phyloP scores from a whole-genome alignment of 2,888 invertebrate species.

The Noctuana brunneofusca region DNA sequence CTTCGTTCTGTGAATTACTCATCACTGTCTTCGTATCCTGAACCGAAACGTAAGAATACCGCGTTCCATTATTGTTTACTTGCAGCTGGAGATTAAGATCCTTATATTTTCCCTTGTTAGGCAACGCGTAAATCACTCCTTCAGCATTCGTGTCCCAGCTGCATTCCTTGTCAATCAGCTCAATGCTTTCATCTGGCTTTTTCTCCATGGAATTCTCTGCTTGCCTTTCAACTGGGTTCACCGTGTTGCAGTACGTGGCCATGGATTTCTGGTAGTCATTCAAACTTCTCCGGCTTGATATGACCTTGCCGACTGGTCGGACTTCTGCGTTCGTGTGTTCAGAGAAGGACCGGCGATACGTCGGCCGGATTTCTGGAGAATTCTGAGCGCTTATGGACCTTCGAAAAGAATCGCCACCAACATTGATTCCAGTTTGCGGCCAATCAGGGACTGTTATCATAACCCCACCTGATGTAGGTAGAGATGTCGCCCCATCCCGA shows the following conservation, averaged over 20 bases:
- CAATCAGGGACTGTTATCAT: slow-evolving; percentile 86
- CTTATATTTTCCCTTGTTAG: slow-evolving; percentile 79
- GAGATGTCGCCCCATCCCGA: slow-evolving; percentile 69
- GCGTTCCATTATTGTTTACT: slow-evolving; percentile 76
- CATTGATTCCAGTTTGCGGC: slow-evolving; percentile 70
- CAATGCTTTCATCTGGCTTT: slow-evolving; percentile 71
- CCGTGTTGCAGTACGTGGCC: slow-evolving; percentile 64
- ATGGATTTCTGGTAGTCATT: slow-evolving; percentile 74
- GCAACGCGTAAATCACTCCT: slow-evolving; percentile 78
- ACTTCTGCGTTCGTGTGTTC: slow-evolving; percentile 70
- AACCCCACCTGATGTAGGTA: slow-evolving; percentile 81
- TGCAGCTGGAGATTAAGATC: slow-evolving; percentile 75
- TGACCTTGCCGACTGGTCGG: slow-evolving; percentile 70
- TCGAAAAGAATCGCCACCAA: slow-evolving; percentile 59
- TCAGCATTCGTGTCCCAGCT: slow-evolving; percentile 83
- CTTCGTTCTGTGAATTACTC: slow-evolving; percentile 77
- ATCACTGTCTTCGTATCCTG: slow-evolving; percentile 75
- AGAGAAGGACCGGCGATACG: slow-evolving; percentile 74
- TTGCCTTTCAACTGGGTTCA: slow-evolving; percentile 55
- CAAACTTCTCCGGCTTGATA: slow-evolving; percentile 73
- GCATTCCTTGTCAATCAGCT: slow-evolving; percentile 82
- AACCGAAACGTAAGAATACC: slow-evolving; percentile 76
- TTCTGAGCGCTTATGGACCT: slow-evolving; percentile 74
- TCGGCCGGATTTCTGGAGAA: slow-evolving; percentile 74
- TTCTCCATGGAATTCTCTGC: slow-evolving; percentile 47